Evolutionary conservation across 92 coral and sea anemone species (phyloP).

Genomic region (Porites evermanni): DNA sequence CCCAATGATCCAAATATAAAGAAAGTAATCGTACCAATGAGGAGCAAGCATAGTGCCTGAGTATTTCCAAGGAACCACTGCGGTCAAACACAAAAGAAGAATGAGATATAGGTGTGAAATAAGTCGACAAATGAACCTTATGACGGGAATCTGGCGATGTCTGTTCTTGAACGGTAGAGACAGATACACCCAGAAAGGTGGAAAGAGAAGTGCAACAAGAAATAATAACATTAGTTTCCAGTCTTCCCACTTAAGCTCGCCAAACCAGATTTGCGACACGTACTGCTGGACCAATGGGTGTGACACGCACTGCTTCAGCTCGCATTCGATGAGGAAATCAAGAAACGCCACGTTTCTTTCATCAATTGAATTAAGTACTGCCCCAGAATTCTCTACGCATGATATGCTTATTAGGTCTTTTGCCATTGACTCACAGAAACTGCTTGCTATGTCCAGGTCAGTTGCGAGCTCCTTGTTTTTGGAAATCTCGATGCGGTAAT

Average conservation of each 20-base stretch:
- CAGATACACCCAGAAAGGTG: slow-evolving; percentile 89
- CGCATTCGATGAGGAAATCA: slow-evolving; percentile 92
- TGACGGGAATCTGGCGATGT: slow-evolving; percentile 90
- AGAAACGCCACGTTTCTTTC: slow-evolving; percentile 87
- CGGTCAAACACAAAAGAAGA: slow-evolving; percentile 73
- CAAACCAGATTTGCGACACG: slow-evolving; percentile 89
- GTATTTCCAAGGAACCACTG: slow-evolving; percentile 89
- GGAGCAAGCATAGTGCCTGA: slow-evolving; percentile 67
- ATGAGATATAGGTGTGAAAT: slow-evolving; percentile 93
- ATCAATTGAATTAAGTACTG: slow-evolving; percentile 86
- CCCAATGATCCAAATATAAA: slow-evolving; percentile 88
- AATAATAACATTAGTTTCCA: slow-evolving; percentile 90
- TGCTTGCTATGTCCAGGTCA: slow-evolving; percentile 78
- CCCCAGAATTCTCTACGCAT: slow-evolving; percentile 87
- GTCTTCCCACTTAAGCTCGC: slow-evolving; percentile 86
- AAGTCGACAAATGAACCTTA: slow-evolving; percentile 97
- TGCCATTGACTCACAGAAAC: slow-evolving; percentile 83
- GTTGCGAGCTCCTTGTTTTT: slow-evolving; percentile 81
- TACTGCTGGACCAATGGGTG: slow-evolving; percentile 96
- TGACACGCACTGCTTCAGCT: slow-evolving; percentile 91
- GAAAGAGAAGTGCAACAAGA: slow-evolving; percentile 80
- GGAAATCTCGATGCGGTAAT: slow-evolving; percentile 76
- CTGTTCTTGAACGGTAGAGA: slow-evolving; percentile 92
- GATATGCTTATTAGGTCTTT: slow-evolving; percentile 88
- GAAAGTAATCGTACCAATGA: slow-evolving; percentile 83